phyloP scores from a whole-genome alignment of 2,888 invertebrate genomes.

The Caradrina clavipalpis region DNA sequence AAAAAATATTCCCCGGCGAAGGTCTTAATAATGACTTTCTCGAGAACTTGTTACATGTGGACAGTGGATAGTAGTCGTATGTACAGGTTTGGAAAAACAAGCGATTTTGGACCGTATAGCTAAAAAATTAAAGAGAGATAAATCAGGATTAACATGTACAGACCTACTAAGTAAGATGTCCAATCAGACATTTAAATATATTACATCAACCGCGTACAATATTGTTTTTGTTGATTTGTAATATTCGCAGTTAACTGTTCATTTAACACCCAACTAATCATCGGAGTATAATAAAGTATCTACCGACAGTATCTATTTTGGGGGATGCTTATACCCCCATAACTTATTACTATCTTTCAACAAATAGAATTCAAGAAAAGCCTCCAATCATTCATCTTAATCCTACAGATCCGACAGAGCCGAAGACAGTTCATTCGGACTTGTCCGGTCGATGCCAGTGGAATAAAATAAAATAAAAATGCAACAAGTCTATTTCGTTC shows the following conservation, averaged over 20 bases:
- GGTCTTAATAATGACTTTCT: conserved; percentile 86
- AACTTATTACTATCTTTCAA: conserved; percentile 19
- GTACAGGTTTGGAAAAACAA: conserved; percentile 22
- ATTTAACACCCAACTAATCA: background rate
- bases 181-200: background rate
- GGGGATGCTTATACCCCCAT: background rate
- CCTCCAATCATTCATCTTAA: conserved; percentile 70
- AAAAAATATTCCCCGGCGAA: conserved; percentile 79
- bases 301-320: background rate
- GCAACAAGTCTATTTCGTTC: conserved; percentile 84
- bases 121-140: conserved; percentile 21
- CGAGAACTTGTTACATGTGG: conserved; percentile 77
- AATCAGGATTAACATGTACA: conserved; percentile 18
- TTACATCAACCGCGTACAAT: background rate
- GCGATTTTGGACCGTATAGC: conserved; percentile 46
- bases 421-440: conserved; percentile 76
- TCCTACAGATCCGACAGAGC: conserved; percentile 68
- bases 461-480: conserved; percentile 83
- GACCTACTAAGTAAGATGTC: conserved; percentile 2
- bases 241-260: background rate
- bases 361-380: conserved; percentile 34
- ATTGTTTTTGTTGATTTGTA: background rate
- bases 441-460: conserved; percentile 68
- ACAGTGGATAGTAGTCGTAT: conserved; percentile 53
- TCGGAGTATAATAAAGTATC: no score